These are phyloP conservation scores for Phenganax marumi DNA, from an alignment of 92 coral and sea anemone genomes.

Conservation along the genomic window DNA sequence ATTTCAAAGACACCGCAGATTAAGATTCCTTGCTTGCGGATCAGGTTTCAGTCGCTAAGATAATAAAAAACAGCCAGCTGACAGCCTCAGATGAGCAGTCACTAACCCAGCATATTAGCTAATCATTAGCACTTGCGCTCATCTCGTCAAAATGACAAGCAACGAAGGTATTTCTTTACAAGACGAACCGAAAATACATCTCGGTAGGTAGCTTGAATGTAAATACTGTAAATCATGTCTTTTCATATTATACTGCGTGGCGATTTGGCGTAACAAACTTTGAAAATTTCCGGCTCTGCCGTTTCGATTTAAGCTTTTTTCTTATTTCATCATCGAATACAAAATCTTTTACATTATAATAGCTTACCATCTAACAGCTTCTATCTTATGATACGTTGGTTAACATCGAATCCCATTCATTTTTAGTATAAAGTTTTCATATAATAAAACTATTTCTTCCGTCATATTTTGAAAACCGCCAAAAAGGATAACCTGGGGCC, in stretches of 20 bases:
- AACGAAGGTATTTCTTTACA: constrained; percentile 5
- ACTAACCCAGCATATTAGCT: not conserved
- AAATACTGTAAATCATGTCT: not conserved
- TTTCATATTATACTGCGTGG: not conserved
- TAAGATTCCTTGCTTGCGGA: constrained; percentile 1
- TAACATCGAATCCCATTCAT: no score
- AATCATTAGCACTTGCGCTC: not conserved
- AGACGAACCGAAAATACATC: not conserved
- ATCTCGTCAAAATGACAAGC: not conserved
- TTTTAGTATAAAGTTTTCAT: no score
- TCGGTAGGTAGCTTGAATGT: not conserved
- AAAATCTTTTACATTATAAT: no score
- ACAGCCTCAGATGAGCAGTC: not conserved
- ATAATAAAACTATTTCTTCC: no score
- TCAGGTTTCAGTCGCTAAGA: constrained; percentile 1
- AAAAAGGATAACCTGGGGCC: no score
- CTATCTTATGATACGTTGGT: no score
- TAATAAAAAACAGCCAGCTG: not conserved
- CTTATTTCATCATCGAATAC: no score
- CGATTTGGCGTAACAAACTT: not conserved
- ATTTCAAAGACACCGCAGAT: constrained; percentile 8
- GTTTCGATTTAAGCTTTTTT: no score
- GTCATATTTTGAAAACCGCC: no score
- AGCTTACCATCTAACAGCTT: no score
- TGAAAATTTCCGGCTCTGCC: no score